phyloP scores from a whole-genome alignment of 2,888 invertebrate species.

The Diplazon laetatorius region DNA sequence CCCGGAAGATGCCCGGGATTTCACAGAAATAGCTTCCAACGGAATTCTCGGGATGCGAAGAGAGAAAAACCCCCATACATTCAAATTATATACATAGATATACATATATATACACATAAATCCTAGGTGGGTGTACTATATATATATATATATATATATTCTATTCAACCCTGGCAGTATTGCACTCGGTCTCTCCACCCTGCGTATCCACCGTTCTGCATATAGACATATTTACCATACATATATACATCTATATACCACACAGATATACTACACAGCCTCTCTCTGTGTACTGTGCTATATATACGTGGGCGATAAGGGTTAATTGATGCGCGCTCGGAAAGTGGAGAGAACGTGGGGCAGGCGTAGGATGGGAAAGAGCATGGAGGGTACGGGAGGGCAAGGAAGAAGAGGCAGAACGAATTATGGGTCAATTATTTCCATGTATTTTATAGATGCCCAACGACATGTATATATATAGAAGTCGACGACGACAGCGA shows the following conservation, averaged over 20 bases:
- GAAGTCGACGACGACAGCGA: slow-evolving; percentile 31
- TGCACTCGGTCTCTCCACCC: slow-evolving; percentile 28
- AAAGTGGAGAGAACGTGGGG: slow-evolving; percentile 30
- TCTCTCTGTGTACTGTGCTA: slow-evolving; percentile 47
- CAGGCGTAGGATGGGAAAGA: slow-evolving; percentile 25
- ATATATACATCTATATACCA: slow-evolving; percentile 26
- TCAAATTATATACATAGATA: slow-evolving; percentile 12
- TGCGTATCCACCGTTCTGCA: slow-evolving; percentile 10
- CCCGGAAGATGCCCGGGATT: slow-evolving; percentile 33
- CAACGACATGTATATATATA: slow-evolving; percentile 55
- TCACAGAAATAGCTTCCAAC: slow-evolving; percentile 20
- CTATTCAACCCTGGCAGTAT: slow-evolving; percentile 29
- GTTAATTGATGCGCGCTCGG: slow-evolving; percentile 71
- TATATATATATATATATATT: no score
- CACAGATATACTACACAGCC: slow-evolving; percentile 28
- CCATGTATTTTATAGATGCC: slow-evolving; percentile 70
- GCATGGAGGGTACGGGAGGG: slow-evolving; percentile 23
- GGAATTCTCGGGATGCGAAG: slow-evolving; percentile 38
- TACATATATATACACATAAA: slow-evolving; percentile 4
- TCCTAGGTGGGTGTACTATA: not conserved
- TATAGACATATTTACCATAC: not conserved
- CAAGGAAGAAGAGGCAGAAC: slow-evolving; percentile 35
- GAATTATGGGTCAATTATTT: slow-evolving; percentile 74
- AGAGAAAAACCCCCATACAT: slow-evolving; percentile 42
- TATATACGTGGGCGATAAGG: slow-evolving; percentile 72